phyloP scores from a whole-genome alignment of 2,113 vertebrate genomes.

The Protobothrops flavoviridis region DNA sequence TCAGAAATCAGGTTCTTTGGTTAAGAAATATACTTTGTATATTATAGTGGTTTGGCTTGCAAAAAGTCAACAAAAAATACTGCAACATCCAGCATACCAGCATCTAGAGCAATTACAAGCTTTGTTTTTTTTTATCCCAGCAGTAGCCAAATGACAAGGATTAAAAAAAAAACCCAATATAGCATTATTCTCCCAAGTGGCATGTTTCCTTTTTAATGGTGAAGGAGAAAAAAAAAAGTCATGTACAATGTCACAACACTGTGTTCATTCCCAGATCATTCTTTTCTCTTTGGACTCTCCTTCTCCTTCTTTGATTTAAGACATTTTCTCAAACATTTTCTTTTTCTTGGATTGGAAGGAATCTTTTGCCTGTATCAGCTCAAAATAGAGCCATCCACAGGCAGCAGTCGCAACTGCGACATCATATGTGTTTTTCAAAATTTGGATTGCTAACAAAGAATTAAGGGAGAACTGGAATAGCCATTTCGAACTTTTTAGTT shows the following conservation, averaged over 20 bases:
- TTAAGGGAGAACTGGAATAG: too few species aligned
- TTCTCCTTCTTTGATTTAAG: not conserved
- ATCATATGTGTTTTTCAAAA: too few species aligned
- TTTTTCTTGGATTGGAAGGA: not conserved
- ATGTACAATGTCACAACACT: not conserved
- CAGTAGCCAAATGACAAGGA: not conserved
- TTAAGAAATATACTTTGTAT: constrained; percentile 10
- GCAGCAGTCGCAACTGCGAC: too few species aligned
- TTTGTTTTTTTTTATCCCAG: not conserved
- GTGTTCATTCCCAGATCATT: not conserved
- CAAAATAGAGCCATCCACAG: too few species aligned
- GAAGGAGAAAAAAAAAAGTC: not conserved
- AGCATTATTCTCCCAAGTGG: not conserved
- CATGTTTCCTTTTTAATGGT: not conserved
- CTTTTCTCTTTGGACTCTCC: not conserved
- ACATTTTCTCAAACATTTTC: not conserved
- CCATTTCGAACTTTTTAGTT: too few species aligned
- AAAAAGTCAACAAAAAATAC: not conserved
- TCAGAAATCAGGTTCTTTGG: not conserved
- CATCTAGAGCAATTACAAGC: not conserved
- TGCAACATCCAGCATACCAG: not conserved
- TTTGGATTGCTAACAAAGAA: too few species aligned
- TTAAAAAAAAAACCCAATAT: accelerated
- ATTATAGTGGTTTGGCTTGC: not conserved
- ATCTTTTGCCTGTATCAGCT: too few species aligned